phyloP scores from a whole-genome alignment of 1,140 invertebrate genomes.

The Drosophila trapezifrons region DNA sequence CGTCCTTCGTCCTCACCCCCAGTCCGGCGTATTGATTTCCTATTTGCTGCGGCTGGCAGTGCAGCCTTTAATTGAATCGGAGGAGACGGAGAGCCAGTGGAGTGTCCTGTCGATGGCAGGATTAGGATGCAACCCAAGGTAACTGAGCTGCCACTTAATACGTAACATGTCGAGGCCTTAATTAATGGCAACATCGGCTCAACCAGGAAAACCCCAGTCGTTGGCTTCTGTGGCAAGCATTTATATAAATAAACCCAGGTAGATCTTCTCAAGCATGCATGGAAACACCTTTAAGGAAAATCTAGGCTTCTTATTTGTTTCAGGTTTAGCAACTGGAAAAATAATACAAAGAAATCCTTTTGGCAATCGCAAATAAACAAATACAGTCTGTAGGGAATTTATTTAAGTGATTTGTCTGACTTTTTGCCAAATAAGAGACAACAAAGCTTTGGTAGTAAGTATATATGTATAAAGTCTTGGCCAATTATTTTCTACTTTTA shows the following conservation, averaged over 20 bases:
- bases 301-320: too few species aligned
- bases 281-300: not conserved
- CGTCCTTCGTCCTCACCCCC: not conserved
- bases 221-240: not conserved
- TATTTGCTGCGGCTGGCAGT: constrained; percentile 25
- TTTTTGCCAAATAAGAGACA: too few species aligned
- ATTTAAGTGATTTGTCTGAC: too few species aligned
- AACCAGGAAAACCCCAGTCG: not conserved
- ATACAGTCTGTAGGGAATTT: too few species aligned
- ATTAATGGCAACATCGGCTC: constrained; percentile 5
- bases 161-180: constrained; percentile 14
- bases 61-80: constrained; percentile 38
- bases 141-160: constrained; percentile 13
- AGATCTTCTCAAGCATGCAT: not conserved
- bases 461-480: too few species aligned
- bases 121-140: constrained; percentile 18
- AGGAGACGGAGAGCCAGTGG: not conserved
- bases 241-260: constrained; percentile 1
- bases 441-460: too few species aligned
- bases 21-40: constrained; percentile 26
- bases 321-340: too few species aligned
- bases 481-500: too few species aligned
- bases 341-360: too few species aligned
- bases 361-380: too few species aligned
- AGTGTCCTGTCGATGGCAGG: constrained; percentile 13